phyloP scores from a whole-genome alignment of 2,113 vertebrate species.

The Calyptomena viridis region DNA sequence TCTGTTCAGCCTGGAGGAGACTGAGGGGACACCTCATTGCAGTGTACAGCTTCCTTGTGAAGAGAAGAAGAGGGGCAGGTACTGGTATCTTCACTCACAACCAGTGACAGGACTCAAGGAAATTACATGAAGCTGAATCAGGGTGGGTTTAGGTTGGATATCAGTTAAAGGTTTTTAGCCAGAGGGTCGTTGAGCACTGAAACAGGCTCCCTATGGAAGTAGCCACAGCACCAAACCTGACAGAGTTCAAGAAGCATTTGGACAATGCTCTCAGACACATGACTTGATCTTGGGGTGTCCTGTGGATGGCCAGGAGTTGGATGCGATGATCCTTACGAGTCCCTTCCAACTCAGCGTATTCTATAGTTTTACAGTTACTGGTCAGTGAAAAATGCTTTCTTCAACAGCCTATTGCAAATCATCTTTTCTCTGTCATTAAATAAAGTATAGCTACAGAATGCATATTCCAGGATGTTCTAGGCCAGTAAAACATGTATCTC shows the following conservation, averaged over 20 bases:
- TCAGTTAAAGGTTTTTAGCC: neutral
- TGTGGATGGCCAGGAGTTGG: neutral
- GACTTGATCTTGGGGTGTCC: neutral
- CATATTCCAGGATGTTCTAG: neutral
- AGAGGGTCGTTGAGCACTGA: neutral
- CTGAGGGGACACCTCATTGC: neutral
- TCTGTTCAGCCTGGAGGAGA: neutral
- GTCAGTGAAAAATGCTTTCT: neutral
- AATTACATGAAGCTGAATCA: neutral
- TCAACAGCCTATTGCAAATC: neutral
- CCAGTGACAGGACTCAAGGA: neutral
- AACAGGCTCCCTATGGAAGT: neutral
- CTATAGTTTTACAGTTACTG: neutral
- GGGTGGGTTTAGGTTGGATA: neutral
- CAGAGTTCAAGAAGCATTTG: neutral
- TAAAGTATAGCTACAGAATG: neutral
- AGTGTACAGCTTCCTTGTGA: neutral
- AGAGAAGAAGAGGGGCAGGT: neutral
- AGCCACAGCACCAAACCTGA: neutral
- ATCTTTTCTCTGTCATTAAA: neutral
- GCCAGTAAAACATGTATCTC: neutral
- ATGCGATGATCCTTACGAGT: accelerated
- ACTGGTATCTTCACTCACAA: neutral
- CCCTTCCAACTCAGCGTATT: neutral
- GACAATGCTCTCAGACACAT: neutral